Evolutionary conservation across 2,888 invertebrate species (phyloP).

Genomic region (Cantharis lateralis): DNA sequence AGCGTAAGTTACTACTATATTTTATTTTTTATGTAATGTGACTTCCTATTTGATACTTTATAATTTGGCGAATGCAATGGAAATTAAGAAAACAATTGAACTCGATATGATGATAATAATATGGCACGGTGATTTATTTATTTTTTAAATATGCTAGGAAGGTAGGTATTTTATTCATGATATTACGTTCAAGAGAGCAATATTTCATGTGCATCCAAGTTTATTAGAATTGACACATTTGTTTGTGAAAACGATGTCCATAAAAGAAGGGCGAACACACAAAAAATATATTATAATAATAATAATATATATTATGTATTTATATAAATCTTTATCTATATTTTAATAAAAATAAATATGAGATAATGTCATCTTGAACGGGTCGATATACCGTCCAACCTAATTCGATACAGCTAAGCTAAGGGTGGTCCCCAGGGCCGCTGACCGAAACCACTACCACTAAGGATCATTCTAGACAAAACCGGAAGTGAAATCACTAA

Average conservation of each 20-base stretch:
- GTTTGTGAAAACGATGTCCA: not conserved
- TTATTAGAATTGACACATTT: not conserved
- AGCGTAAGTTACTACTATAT: constrained; percentile 20
- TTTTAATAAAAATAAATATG: constrained; percentile 12
- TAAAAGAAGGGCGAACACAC: not conserved
- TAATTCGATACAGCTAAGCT: constrained; percentile 34
- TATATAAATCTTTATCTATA: not conserved
- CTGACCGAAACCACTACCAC: constrained; percentile 13
- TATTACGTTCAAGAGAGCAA: not conserved
- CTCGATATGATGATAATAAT: not conserved
- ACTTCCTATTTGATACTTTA: not conserved
- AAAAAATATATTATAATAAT: not conserved
- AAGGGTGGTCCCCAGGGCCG: constrained; percentile 31
- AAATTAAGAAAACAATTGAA: not conserved
- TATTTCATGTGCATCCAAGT: not conserved
- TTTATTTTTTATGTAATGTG: constrained; percentile 3
- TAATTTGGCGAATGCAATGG: not conserved
- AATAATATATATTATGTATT: not conserved
- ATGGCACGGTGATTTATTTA: not conserved
- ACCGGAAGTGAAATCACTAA: constrained; percentile 10
- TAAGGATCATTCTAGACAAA: constrained; percentile 13
- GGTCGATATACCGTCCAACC: constrained; percentile 28
- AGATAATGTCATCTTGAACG: constrained; percentile 17
- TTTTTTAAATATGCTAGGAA: not conserved
- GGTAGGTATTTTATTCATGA: not conserved